phyloP scores from a whole-genome alignment of 2,888 invertebrate species.

The Electrophaes corylata region DNA sequence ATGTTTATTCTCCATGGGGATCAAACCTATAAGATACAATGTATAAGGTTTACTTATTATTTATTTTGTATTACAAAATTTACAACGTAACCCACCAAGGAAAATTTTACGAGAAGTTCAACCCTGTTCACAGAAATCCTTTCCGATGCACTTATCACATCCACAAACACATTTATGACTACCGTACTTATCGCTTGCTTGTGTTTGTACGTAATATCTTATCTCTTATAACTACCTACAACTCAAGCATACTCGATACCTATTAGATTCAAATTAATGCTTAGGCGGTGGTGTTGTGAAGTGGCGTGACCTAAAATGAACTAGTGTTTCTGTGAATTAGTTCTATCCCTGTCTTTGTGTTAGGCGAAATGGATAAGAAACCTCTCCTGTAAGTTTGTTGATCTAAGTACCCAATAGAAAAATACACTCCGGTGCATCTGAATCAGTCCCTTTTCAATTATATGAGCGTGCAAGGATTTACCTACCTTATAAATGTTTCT shows the following conservation, averaged over 20 bases:
- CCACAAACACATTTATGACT: conserved; percentile 8
- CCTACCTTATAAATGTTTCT: too few species aligned
- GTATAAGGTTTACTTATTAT: too few species aligned
- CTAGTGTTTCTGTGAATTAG: conserved; percentile 18
- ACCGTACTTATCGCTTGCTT: conserved; percentile 22
- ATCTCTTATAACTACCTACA: conserved; percentile 35
- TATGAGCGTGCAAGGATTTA: too few species aligned
- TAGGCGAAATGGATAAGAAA: conserved; percentile 58
- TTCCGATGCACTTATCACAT: conserved; percentile 12
- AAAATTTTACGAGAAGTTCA: background rate
- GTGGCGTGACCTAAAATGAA: conserved; percentile 25
- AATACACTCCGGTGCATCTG: background rate
- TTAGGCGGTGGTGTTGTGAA: conserved; percentile 34
- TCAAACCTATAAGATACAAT: too few species aligned
- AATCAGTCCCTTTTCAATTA: background rate
- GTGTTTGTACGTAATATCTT: conserved; percentile 27
- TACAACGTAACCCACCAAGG: too few species aligned
- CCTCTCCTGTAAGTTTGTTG: conserved; percentile 66
- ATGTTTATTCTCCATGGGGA: too few species aligned
- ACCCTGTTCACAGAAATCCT: background rate
- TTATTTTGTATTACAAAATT: too few species aligned
- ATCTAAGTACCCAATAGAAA: background rate
- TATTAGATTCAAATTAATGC: conserved; percentile 55
- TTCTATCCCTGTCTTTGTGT: background rate
- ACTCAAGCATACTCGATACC: conserved; percentile 37